A percentile compares a stretch with the other conserved stretches of the same genome.
Conservation (phyloP, 2,113 vertebrate genomes). For the Eolophus roseicapilla region DNA sequence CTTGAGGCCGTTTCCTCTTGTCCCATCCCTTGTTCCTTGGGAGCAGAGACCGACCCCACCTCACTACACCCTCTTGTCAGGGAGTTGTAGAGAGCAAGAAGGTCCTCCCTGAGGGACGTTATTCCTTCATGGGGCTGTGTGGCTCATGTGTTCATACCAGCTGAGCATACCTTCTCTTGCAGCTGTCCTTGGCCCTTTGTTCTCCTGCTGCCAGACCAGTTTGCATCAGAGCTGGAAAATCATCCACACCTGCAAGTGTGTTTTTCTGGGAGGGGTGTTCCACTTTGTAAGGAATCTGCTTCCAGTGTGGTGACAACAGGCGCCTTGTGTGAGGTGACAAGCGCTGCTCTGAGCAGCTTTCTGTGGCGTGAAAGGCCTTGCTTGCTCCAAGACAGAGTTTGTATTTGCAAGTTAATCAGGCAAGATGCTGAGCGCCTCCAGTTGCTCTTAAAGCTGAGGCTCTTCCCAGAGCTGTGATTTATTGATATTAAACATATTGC, state of each 20-base stretch:
- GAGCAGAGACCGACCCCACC: background rate
- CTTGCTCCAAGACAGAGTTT: background rate
- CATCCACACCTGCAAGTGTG: rapidly evolving
- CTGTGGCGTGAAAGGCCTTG: background rate
- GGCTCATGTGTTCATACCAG: background rate
- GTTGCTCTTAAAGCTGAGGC: background rate
- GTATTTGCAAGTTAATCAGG: background rate
- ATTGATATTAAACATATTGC: background rate
- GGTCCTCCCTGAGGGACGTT: background rate
- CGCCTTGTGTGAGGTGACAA: background rate
- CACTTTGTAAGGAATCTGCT: background rate
- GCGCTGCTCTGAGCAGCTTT: background rate
- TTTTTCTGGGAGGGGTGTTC: background rate
- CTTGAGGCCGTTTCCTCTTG: background rate
- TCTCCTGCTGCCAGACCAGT: background rate
- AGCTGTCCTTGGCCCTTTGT: background rate
- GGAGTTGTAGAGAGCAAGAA: background rate
- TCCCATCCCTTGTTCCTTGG: background rate
- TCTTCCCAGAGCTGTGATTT: background rate
- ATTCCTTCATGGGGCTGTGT: background rate
- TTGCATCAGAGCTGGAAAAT: background rate
- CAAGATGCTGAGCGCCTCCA: background rate
- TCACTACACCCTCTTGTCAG: background rate
- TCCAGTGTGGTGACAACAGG: rapidly evolving
- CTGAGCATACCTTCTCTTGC: background rate